Conservation (phyloP, 2,888 invertebrate species). For the Phyllotreta striolata region DNA sequence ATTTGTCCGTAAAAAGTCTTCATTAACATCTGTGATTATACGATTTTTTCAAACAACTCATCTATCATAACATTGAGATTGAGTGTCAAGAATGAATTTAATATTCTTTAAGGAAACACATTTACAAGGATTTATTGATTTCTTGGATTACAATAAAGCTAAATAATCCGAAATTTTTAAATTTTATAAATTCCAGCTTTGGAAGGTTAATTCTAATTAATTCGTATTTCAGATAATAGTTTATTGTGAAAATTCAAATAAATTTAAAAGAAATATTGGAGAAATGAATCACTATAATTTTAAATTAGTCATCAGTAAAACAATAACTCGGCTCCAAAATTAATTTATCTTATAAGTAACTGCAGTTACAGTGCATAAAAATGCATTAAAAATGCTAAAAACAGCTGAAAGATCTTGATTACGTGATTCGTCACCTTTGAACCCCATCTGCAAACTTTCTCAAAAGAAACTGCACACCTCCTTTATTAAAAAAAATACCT, state of each 20-base stretch:
- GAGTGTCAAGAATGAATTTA: slow-evolving; percentile 14
- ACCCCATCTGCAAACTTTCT: slow-evolving; percentile 5
- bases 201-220: no score
- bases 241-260: no score
- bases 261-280: no score
- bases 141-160: no score
- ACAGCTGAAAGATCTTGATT: not conserved
- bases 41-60: slow-evolving; percentile 10
- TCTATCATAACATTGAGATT: slow-evolving; percentile 5
- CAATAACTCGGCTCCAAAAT: no score
- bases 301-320: no score
- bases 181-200: no score
- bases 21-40: slow-evolving; percentile 21
- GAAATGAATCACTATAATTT: no score
- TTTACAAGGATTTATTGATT: slow-evolving; percentile 1
- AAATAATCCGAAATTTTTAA: no score
- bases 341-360: not conserved
- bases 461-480: slow-evolving; percentile 1
- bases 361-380: not conserved
- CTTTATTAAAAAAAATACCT: not conserved
- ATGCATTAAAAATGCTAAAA: no score
- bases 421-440: slow-evolving; percentile 8
- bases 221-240: no score
- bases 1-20: slow-evolving; percentile 21
- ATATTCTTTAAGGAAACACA: slow-evolving; percentile 5